Conservation (phyloP, 2,888 invertebrate species). For the Muschampia plurimacula region DNA sequence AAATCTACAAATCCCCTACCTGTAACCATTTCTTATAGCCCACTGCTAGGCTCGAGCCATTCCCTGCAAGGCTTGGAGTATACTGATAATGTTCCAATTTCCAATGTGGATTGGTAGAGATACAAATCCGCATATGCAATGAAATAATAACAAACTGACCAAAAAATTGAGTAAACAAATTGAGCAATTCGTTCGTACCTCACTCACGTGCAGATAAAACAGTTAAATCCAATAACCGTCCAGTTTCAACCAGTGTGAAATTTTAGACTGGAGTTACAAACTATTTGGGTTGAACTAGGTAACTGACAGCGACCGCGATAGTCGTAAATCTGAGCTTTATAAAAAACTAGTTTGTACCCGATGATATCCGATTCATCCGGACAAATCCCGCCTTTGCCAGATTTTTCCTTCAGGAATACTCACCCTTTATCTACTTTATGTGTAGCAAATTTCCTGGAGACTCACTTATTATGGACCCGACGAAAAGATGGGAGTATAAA, state of each 20-base stretch:
- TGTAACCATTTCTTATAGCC: no score
- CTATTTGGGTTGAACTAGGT: slow-evolving; percentile 36
- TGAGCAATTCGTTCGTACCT: neutral
- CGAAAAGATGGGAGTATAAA: slow-evolving; percentile 30
- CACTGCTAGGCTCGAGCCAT: no score
- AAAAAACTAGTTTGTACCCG: slow-evolving; percentile 42
- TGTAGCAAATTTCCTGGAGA: slow-evolving; percentile 47
- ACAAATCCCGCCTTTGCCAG: slow-evolving; percentile 46
- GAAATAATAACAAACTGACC: neutral
- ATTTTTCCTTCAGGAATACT: slow-evolving; percentile 44
- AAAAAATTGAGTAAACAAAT: no score
- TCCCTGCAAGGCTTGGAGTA: no score
- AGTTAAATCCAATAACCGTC: slow-evolving; percentile 32
- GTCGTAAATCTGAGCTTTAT: slow-evolving; percentile 31
- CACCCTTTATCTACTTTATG: slow-evolving; percentile 48
- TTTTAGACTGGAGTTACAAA: slow-evolving; percentile 32
- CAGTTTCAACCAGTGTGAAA: slow-evolving; percentile 25
- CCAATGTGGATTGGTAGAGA: no score
- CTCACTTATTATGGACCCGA: slow-evolving; percentile 43
- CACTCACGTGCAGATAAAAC: slow-evolving; percentile 21
- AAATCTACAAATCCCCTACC: no score
- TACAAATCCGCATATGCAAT: neutral
- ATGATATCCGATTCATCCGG: slow-evolving; percentile 47
- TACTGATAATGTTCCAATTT: no score
- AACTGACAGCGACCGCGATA: slow-evolving; percentile 36